Evolutionary conservation across 30 jellyfish, hydroid and myxozoan genomes (phyloP).

Genomic region (Aurelia coerulea): DNA sequence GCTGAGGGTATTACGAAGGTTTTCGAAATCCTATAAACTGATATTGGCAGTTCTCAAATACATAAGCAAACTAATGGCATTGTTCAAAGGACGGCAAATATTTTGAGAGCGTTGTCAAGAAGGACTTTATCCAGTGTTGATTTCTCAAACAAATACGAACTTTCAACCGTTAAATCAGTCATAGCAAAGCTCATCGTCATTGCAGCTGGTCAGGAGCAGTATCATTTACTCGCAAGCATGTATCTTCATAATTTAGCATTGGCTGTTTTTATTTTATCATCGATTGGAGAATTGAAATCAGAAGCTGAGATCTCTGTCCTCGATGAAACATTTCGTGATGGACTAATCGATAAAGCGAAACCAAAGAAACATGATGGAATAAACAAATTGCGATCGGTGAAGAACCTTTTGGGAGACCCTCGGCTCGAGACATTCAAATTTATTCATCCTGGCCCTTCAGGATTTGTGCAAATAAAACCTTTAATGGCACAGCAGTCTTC

Average conservation of each 20-base stretch:
- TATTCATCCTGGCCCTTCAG: constrained; percentile 28
- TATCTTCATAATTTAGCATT: no score
- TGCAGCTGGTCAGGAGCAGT: neutral
- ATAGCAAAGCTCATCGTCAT: no score
- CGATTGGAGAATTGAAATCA: no score
- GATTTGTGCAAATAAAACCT: neutral
- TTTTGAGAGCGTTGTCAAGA: constrained; percentile 57
- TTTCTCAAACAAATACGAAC: neutral
- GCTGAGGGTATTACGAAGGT: neutral
- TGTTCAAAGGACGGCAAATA: constrained; percentile 44
- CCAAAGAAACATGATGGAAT: neutral
- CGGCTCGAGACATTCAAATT: constrained; percentile 37
- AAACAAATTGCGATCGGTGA: constrained; percentile 29
- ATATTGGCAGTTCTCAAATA: constrained; percentile 27
- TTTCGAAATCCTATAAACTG: constrained; percentile 17
- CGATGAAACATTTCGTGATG: no score
- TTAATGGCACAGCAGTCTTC: neutral
- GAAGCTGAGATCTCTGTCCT: no score
- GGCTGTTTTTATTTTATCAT: no score
- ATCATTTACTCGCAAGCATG: no score
- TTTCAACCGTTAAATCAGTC: neutral
- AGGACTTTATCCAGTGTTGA: neutral
- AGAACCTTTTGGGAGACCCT: constrained; percentile 26
- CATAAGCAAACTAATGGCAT: constrained; percentile 7
- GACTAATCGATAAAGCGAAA: no score